phyloP scores from a whole-genome alignment of 1,140 invertebrate species.

The Bombus waltoni region DNA sequence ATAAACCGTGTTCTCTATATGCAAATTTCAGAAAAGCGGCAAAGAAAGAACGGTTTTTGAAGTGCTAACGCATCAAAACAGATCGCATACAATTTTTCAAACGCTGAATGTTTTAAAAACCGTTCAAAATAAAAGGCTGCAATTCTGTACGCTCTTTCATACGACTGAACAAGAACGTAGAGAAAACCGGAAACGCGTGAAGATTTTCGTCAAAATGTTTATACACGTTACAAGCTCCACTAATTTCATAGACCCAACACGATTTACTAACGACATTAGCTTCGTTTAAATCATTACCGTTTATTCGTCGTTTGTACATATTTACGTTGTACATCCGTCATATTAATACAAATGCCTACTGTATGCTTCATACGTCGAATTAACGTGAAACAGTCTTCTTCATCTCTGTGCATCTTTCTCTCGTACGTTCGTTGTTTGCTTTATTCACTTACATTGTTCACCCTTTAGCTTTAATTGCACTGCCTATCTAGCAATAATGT shows the following conservation, averaged over 20 bases:
- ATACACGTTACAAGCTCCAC: background rate
- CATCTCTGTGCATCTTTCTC: background rate
- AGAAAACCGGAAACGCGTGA: background rate
- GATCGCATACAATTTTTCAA: too few relatives aligned
- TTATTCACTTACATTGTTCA: background rate
- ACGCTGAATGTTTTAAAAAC: too few relatives aligned
- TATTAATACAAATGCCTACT: background rate
- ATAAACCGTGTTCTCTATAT: too few relatives aligned
- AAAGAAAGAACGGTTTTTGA: too few relatives aligned
- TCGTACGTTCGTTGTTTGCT: background rate
- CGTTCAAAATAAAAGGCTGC: too few relatives aligned
- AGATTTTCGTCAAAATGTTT: too few relatives aligned
- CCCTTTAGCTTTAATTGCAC: background rate
- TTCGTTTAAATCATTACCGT: slow-evolving; percentile 12
- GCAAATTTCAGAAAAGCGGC: too few relatives aligned
- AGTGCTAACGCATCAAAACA: too few relatives aligned
- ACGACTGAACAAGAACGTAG: background rate
- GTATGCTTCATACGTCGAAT: background rate
- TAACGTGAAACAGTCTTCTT: background rate
- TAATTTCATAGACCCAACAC: background rate
- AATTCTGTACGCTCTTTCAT: too few relatives aligned
- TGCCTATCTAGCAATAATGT: slow-evolving; percentile 46
- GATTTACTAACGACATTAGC: background rate
- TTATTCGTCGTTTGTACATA: background rate
- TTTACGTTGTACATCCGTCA: background rate